Evolutionary conservation across 92 coral and sea anemone genomes (phyloP), one percentile per base, ranked within the genome.

Genomic region (Diadumene lineata): DNA sequence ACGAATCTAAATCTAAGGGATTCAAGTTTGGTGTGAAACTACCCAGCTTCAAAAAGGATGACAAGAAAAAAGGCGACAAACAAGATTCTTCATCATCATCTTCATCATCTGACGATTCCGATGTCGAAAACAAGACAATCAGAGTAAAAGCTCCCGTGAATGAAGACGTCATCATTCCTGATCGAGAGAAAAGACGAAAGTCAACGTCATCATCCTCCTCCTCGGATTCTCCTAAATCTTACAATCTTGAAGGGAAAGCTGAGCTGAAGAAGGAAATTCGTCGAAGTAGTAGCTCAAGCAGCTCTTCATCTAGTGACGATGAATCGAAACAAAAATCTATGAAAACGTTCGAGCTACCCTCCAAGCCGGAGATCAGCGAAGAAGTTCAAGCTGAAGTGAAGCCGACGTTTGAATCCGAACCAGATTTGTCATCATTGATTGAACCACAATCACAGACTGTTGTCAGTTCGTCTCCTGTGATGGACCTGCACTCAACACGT

Each of bases 191-290:
- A 69, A 60, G 43, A 21, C 30, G 33, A 30, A 66, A 70, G 17
- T 73, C 81, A n/a, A n/a, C n/a, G n/a, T n/a, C n/a, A n/a, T n/a
- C n/a, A n/a, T 27, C 78, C 34, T 75, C 77, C 2, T 76, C 82
- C 28, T 82, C 87, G 1, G 76, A 75, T 75, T 65, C 82, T 16
- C 31, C 78, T 3, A 55, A 70, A 53, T 70, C 75, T 18, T 70
- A 70, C 50, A 58, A 53, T 29, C 29, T 70, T 4, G 0, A 29
- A n/a, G 58, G 64, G 11, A 34, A 28, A 31, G 27, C 0, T n/a
- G 23, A 16, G 13, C 23, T 7, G 8, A 69, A 27, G 38, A 24
- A 29, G 24, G 61, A 8, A 71, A 13, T 8, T 23, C 6, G 2
- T 2, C 28, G 16, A 3, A 51, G 23, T 7, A 9, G 43, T 28